Conservation (phyloP, 2,797 vertebrate species). For the Octomys mimax region DNA sequence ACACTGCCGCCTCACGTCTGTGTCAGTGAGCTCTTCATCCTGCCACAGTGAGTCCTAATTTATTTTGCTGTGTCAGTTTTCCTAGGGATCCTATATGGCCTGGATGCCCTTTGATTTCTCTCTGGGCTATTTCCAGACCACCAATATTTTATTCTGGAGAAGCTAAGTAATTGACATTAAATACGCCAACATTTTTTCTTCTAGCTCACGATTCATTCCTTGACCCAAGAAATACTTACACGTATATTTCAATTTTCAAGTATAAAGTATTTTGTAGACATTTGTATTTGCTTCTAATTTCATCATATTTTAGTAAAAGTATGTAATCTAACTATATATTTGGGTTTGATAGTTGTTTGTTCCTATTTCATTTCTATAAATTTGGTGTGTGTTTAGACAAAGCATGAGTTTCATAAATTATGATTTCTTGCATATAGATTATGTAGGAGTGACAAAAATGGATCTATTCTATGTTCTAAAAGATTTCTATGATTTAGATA, state of each 20-base stretch:
- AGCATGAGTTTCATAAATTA: not conserved
- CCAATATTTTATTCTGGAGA: not conserved
- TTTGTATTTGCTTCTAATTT: conserved; percentile 34
- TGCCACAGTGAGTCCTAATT: not conserved
- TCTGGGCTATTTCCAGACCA: not conserved
- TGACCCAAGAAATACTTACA: conserved; percentile 28
- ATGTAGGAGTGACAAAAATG: not conserved
- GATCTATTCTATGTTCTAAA: not conserved
- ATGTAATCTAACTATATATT: not conserved
- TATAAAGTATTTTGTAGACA: not conserved
- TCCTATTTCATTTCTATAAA: conserved; percentile 17
- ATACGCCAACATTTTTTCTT: not conserved
- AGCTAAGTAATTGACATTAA: not conserved
- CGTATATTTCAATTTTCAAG: not conserved
- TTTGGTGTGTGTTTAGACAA: not conserved
- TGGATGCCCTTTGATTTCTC: not conserved
- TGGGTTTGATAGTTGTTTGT: not conserved
- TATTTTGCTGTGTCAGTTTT: not conserved
- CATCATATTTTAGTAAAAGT: not conserved
- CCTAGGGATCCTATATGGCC: not conserved
- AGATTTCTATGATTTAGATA: not conserved
- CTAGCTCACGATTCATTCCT: not conserved
- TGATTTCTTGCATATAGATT: not conserved
- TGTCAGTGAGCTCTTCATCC: not conserved
- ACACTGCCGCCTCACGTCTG: not conserved